Evolutionary conservation across 2,113 vertebrate species (phyloP).

Genomic region (human (Homo sapiens)): GRCh38 chr12:117016001-117016500

Average conservation of each 20-base stretch:
- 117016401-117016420: background rate
- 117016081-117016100: background rate
- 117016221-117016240: background rate
- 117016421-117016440: background rate
- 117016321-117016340: background rate
- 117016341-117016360: background rate
- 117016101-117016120: background rate
- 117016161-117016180: background rate
- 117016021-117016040: background rate
- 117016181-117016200: background rate
- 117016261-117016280: background rate
- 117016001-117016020: background rate
- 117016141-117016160: background rate
- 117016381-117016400: background rate
- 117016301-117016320: background rate
- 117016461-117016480: background rate
- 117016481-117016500: background rate
- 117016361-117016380: background rate
- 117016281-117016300: background rate
- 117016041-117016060: background rate
- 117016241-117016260: background rate
- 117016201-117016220: background rate
- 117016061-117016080: background rate
- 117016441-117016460: background rate
- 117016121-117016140: background rate